phyloP scores from a whole-genome alignment of 2,113 vertebrate genomes.

The Dendropsophus ebraccatus region DNA sequence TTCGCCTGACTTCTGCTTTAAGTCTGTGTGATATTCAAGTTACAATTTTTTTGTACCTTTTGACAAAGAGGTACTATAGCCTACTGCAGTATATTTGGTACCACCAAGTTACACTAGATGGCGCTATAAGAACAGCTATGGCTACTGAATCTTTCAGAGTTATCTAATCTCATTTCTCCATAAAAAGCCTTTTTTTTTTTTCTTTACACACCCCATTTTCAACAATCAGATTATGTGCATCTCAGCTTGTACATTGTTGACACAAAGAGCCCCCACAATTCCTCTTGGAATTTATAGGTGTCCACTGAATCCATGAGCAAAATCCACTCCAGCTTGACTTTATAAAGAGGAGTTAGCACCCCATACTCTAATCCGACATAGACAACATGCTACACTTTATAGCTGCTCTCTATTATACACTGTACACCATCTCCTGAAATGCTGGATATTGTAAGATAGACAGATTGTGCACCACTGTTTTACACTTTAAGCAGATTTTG shows the following conservation, averaged over 20 bases:
- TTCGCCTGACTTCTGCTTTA: too few species aligned
- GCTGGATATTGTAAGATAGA: background rate
- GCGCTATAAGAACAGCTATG: background rate
- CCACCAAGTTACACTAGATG: constrained; percentile 16
- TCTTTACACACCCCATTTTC: background rate
- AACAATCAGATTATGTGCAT: background rate
- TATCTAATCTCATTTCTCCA: constrained; percentile 36
- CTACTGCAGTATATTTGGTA: background rate
- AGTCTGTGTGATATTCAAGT: too few species aligned
- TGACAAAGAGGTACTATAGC: too few species aligned
- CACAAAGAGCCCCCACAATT: too few species aligned
- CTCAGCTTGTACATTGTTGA: too few species aligned
- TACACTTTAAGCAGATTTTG: too few species aligned
- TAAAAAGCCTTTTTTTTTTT: background rate
- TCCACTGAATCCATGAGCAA: too few species aligned
- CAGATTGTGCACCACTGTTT: too few species aligned
- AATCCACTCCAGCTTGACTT: too few species aligned
- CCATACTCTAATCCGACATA: background rate
- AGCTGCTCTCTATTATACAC: background rate
- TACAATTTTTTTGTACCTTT: too few species aligned
- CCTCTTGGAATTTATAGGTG: too few species aligned
- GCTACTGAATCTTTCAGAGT: background rate
- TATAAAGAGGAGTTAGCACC: too few species aligned
- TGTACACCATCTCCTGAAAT: background rate
- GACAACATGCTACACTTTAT: background rate